A percentile compares a stretch with the other conserved stretches of the same genome.
These are phyloP conservation scores for Heliocidaris erythrogramma DNA, from an alignment of 35 echinoderm and acorn worm genomes.

Conservation along the genomic window DNA sequence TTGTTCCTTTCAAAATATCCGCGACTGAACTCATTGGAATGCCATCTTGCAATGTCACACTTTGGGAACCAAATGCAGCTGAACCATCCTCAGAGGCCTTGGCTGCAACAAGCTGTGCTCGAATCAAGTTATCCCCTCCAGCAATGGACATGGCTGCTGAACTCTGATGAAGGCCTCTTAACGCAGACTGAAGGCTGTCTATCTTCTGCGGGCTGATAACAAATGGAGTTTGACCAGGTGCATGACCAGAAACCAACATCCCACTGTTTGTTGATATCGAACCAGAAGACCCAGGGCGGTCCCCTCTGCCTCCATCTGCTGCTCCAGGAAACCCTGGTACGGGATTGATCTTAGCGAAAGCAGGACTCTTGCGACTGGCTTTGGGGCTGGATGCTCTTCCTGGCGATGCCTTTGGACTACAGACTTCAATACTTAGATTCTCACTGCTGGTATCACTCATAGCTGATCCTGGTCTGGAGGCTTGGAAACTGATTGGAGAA, in stretches of 20 bases:
- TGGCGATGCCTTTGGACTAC: constrained; percentile 52
- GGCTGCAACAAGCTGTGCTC: constrained; percentile 60
- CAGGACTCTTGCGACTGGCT: constrained; percentile 40
- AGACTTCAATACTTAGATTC: constrained; percentile 53
- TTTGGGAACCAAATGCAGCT: neutral
- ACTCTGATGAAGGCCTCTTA: constrained; percentile 25
- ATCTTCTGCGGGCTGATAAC: constrained; percentile 46
- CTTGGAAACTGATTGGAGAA: constrained; percentile 36
- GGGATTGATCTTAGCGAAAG: constrained; percentile 16
- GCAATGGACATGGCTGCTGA: neutral
- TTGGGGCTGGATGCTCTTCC: constrained; percentile 43
- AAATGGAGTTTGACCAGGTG: constrained; percentile 6
- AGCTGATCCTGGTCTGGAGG: constrained; percentile 47
- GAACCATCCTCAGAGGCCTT: neutral
- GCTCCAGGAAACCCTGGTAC: neutral
- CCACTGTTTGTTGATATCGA: neutral
- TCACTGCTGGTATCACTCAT: constrained; percentile 75
- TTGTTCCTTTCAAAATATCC: neutral
- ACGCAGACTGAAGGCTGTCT: constrained; percentile 33
- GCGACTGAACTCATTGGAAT: neutral
- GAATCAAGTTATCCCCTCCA: constrained; percentile 52
- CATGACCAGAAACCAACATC: neutral
- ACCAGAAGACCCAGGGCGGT: neutral
- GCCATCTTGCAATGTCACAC: neutral
- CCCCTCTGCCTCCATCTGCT: neutral